phyloP scores from a whole-genome alignment of 2,797 vertebrate genomes.

The Holocentrus rufus region DNA sequence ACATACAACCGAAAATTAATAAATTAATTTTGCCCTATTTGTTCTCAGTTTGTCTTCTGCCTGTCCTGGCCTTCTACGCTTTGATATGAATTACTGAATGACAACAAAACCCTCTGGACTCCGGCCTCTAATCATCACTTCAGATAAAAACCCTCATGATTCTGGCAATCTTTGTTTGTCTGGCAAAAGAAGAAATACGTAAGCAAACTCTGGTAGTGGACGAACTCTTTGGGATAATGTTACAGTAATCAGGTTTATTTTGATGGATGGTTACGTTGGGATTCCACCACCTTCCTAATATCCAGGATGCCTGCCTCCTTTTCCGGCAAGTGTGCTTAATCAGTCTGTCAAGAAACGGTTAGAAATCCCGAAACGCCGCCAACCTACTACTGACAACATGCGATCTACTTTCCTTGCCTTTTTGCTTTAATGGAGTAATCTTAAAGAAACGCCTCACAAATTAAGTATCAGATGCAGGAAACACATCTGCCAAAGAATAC shows the following conservation, averaged over 20 bases:
- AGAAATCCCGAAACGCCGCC: background rate
- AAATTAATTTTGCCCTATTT: conserved; percentile 81
- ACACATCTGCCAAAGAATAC: conserved; percentile 53
- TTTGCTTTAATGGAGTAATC: conserved; percentile 36
- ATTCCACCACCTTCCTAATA: conserved; percentile 26
- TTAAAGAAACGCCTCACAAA: conserved; percentile 46
- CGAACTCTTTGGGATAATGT: conserved; percentile 47
- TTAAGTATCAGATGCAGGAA: conserved; percentile 38
- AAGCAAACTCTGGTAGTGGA: conserved; percentile 28
- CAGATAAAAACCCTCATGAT: background rate
- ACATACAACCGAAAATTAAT: conserved; percentile 88
- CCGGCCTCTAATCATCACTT: conserved; percentile 10
- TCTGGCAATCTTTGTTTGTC: background rate
- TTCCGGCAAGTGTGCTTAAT: conserved; percentile 6
- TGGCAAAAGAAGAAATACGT: conserved; percentile 12
- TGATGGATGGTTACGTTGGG: background rate
- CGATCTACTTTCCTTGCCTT: conserved; percentile 3
- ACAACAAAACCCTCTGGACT: conserved; percentile 18
- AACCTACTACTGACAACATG: background rate
- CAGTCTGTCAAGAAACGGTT: conserved; percentile 12
- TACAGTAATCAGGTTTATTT: conserved; percentile 17
- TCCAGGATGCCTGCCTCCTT: conserved; percentile 23
- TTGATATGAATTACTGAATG: conserved; percentile 21
- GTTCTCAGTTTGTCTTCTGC: conserved; percentile 20
- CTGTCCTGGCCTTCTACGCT: conserved; percentile 22